phyloP scores from a whole-genome alignment of 2,888 invertebrate genomes.

The Dolomedes plantarius region DNA sequence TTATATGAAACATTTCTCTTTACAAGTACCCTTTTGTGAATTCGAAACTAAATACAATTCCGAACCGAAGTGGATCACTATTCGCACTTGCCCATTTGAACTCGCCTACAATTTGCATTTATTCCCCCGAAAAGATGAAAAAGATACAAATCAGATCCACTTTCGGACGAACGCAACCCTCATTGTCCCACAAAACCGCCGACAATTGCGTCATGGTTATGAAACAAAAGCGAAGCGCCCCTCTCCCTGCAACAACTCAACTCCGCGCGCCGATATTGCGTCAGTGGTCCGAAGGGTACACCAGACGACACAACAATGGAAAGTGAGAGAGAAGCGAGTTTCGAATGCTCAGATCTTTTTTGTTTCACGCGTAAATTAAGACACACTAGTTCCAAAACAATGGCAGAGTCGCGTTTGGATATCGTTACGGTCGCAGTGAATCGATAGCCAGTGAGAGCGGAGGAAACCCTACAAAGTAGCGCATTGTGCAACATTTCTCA shows the following conservation, averaged over 20 bases:
- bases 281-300: too few species aligned
- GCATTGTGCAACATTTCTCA: too few species aligned
- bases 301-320: background rate
- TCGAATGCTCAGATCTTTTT: background rate
- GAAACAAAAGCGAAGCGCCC: background rate
- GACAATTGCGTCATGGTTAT: conserved; percentile 15
- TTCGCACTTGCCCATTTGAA: too few species aligned
- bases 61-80: too few species aligned
- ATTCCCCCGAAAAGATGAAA: background rate
- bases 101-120: too few species aligned
- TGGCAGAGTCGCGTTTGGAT: background rate
- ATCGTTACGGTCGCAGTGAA: background rate
- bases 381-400: background rate
- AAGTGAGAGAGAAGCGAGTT: background rate
- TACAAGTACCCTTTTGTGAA: too few species aligned
- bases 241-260: too few species aligned
- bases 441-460: background rate
- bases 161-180: background rate
- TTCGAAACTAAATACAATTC: too few species aligned
- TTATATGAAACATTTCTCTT: too few species aligned
- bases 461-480: too few species aligned
- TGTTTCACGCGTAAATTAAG: background rate
- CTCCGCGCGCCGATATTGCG: background rate
- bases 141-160: background rate
- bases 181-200: background rate